Evolutionary conservation across 2,888 invertebrate genomes (phyloP), one percentile per base, ranked within the genome.

Genomic region (Miltochrista miniata): DNA sequence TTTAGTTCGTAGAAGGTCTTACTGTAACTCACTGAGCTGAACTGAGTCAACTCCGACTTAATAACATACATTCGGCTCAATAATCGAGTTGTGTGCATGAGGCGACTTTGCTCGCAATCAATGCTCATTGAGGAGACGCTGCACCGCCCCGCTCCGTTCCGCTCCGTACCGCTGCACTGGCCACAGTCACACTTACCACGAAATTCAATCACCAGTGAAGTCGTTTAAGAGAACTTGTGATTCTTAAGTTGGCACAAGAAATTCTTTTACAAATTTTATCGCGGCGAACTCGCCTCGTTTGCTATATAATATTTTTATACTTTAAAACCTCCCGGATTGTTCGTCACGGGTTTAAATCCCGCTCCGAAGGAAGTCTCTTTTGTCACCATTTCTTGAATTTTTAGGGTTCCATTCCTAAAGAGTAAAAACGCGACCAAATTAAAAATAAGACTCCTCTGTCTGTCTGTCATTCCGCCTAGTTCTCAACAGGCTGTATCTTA

Each of bases 61-160:
- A 72, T 72, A 59, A 50, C 64, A 56, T 47, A 61, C 62, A 61
- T 64, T 55, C 55, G 59, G 36, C 56, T 54, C 60, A 54, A 61
- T 71, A 74, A 76, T 70, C 56, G 60, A 72, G 70, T 72, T 68
- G 67, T 49, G 66, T 47, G 39, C 51, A 57, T 62, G 56, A 46
- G 53, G 51, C 54, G 58, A 61, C 58, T 55, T 54, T 51, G 56
- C 52, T 58, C 63, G 73, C 73, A 76, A 78, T 76, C 78, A 77
- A 70, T 61, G 64, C 68, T 54, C 73, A 74, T 79, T 76, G 74
- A 76, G 62, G 49, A 52, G 46, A 33, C 48, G 31, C 31, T 24
- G 18, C n/a, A 24, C 18, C 1, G 33, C 30, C 2, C 14, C 53
- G 43, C 48, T 11, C 24, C 51, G 51, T 50, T 31, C 14, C 39